Evolutionary conservation across 2,888 invertebrate genomes (phyloP).

Genomic region (Melinopterus prodromus): DNA sequence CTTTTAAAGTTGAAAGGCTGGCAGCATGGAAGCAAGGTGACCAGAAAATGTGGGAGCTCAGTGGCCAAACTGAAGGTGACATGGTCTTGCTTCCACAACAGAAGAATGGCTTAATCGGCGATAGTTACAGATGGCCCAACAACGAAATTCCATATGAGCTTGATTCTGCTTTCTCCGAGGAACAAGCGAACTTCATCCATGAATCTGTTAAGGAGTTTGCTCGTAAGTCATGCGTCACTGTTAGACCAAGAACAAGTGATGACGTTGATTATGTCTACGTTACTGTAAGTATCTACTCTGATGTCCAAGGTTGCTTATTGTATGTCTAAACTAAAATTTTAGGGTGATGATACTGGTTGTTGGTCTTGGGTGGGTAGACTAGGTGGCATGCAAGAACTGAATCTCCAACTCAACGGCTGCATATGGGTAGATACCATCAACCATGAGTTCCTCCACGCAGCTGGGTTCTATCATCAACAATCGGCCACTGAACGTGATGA

Average conservation of each 20-base stretch:
- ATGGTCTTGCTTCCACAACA: conserved; percentile 35
- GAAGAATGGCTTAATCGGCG: conserved; percentile 35
- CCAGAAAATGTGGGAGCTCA: conserved; percentile 40
- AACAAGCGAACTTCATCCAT: conserved; percentile 16
- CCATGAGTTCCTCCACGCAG: conserved; percentile 64
- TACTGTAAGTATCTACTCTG: conserved; percentile 25
- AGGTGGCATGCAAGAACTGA: conserved; percentile 28
- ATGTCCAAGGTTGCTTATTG: background rate
- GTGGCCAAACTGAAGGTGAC: conserved; percentile 42
- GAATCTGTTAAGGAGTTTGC: conserved; percentile 26
- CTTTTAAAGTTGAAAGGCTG: background rate
- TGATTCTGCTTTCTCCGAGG: conserved; percentile 20
- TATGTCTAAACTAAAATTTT: background rate
- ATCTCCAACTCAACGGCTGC: conserved; percentile 30
- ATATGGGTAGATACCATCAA: conserved; percentile 29
- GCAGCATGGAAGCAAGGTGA: background rate
- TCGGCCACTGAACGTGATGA: conserved; percentile 80
- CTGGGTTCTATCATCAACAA: conserved; percentile 87
- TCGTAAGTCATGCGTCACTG: conserved; percentile 29
- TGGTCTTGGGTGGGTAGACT: conserved; percentile 33
- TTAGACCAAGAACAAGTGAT: conserved; percentile 21
- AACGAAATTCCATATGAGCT: conserved; percentile 38
- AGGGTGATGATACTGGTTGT: conserved; percentile 31
- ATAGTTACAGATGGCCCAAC: conserved; percentile 34
- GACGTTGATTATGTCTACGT: conserved; percentile 33